Evolutionary conservation across 1,140 invertebrate genomes (phyloP).

Genomic region (Meloidogyne exigua): DNA sequence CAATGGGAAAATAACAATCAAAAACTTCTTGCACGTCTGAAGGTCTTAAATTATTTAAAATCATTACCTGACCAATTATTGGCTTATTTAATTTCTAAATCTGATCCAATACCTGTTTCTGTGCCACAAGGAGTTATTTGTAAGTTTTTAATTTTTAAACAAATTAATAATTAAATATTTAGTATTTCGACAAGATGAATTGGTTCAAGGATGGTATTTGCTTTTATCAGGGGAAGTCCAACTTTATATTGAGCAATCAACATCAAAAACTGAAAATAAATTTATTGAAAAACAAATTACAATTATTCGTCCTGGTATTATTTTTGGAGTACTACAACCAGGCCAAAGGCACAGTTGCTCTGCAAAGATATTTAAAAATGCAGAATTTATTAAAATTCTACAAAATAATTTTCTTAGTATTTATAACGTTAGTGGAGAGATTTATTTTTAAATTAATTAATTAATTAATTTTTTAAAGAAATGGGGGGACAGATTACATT

Average conservation of each 20-base stretch:
- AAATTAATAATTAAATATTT: constrained; percentile 33
- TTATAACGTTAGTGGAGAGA: constrained; percentile 50
- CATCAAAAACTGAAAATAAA: background rate
- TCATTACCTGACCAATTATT: constrained; percentile 49
- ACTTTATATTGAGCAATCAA: constrained; percentile 36
- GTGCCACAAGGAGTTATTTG: constrained; percentile 47
- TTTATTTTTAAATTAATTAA: constrained; percentile 15
- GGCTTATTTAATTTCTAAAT: constrained; percentile 37
- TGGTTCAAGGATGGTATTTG: constrained; percentile 53
- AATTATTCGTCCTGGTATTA: constrained; percentile 41
- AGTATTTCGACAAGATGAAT: constrained; percentile 57
- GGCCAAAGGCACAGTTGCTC: constrained; percentile 51
- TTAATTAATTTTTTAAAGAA: constrained; percentile 51
- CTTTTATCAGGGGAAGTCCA: constrained; percentile 59
- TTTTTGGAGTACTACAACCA: constrained; percentile 54
- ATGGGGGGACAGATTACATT: constrained; percentile 57
- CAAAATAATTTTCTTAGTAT: constrained; percentile 54
- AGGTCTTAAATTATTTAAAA: constrained; percentile 17
- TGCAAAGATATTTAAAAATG: constrained; percentile 43
- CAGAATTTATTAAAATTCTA: constrained; percentile 55
- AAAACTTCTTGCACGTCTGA: constrained; percentile 23
- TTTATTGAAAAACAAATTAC: constrained; percentile 13
- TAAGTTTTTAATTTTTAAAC: constrained; percentile 35
- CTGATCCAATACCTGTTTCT: constrained; percentile 44
- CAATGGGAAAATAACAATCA: background rate